Conservation (phyloP, 1,140 invertebrate genomes). For the Drosophila equinoxialis region DNA sequence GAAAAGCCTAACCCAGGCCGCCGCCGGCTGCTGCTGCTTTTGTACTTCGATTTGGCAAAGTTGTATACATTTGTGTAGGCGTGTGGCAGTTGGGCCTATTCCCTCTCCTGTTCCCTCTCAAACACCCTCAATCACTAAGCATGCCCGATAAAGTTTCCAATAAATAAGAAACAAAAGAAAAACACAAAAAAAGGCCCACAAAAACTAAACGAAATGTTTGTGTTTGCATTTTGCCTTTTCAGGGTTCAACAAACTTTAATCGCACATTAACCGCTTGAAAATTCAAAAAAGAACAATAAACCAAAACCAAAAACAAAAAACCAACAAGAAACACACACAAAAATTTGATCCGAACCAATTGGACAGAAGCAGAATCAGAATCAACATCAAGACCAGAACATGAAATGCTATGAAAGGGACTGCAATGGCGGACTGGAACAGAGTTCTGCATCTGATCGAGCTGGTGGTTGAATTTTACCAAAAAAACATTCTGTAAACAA, state of each 20-base stretch:
- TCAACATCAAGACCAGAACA: constrained; percentile 7
- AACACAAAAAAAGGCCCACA: constrained; percentile 14
- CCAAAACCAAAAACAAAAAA: not conserved
- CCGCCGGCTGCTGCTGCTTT: not conserved
- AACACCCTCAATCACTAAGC: constrained; percentile 8
- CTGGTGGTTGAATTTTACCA: not conserved
- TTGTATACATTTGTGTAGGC: constrained; percentile 6
- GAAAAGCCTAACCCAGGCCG: not conserved
- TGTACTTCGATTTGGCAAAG: constrained; percentile 5
- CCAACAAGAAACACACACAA: constrained; percentile 1
- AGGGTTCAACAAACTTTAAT: constrained; percentile 73
- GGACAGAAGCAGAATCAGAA: constrained; percentile 7
- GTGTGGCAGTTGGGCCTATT: not conserved
- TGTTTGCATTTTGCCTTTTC: constrained; percentile 15
- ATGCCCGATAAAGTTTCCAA: constrained; percentile 36
- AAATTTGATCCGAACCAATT: constrained; percentile 11
- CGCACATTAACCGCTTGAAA: constrained; percentile 50
- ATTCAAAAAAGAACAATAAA: constrained; percentile 8
- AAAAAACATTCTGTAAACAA: constrained; percentile 2
- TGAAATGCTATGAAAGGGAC: constrained; percentile 1
- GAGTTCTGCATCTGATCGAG: not conserved
- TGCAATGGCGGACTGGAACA: not conserved
- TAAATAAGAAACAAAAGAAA: constrained; percentile 31
- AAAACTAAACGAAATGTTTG: constrained; percentile 44
- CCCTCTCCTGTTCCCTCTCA: not conserved